Base-by-base conservation (phyloP, 1,140 invertebrate genomes). In the Drosophila jambulina region DNA sequence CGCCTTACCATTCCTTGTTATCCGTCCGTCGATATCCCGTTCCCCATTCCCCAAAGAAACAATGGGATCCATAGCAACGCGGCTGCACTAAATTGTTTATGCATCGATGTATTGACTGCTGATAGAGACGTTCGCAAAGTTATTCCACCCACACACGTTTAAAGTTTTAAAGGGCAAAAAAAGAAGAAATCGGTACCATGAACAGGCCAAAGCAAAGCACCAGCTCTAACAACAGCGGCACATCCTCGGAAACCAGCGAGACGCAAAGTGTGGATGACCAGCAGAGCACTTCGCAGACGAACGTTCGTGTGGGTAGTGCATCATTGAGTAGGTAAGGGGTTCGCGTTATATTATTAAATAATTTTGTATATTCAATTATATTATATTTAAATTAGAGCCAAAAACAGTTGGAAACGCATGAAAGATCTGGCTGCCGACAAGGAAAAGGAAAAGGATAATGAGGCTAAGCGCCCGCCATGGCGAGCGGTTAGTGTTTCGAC, bases 201-300 rank as follows among this genome's bases (percentile, higher is more conserved):
- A 86, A 68, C 57, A 71, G 69, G 65, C 62, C 43, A 43, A 85
- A 82, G 53, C 51, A 71, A 60, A 58, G 76, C 46, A 68, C 53
- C 34, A 76, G 78, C 64, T 67, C 80, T 17, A 92, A 85, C 75
- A 92, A 92, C 64, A 92, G 87, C 62, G 77, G 67, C 40, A 78
- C 88, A 51, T 91, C 91, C 21, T 92, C 91, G 27, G 91, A 92
- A 78, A 91, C 84, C 42, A 92, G 91, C 60, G 91, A 92, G 51
- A 72, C 84, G 23, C 91, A 81, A 54, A 92, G 91, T 69, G 68
- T 79, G 57, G 87, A 91, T 46, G 88, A 92, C 54, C 78, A 78
- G 36, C 83, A 82, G 65, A 58, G 75, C 19, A 27, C 49, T 67
- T 40, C 58, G 48, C 46, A 69, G n/a, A 25, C 64, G 29, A 58